Evolutionary conservation across 2,113 vertebrate species (phyloP), one percentile per base, ranked within the genome.

Genomic region (Mugil cephalus): DNA sequence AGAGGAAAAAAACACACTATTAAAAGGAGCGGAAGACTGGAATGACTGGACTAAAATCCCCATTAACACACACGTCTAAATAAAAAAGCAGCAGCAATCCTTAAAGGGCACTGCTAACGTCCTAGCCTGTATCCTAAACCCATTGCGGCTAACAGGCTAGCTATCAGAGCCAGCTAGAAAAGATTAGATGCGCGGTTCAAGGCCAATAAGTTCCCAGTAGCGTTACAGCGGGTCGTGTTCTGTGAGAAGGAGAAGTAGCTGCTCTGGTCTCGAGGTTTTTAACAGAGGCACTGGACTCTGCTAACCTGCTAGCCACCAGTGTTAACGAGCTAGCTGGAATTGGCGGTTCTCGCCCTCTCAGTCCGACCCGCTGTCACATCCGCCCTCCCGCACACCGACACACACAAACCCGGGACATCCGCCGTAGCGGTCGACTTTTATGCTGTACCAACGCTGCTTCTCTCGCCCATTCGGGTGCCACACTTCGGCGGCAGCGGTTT

Each of bases 271-370:
- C 1, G 12, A 12, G 2, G 30, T 8, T 36, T 56, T 60, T 48
- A 53, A 52, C 51, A 46, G 30, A 24, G 38, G 45, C 24, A 17
- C 18, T 13, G 30, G 55, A 12, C 52, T 21, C 47, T 51, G 63
- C 66, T 75, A 75, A 30, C 55, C 48, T 30, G 64, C 17, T 71
- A 86, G 70, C 77, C 42, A 11, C 14, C 17, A 59, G 56, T 39
- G 46, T 12, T 43, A 48, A 17, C 18, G n/a, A 47, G 79, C 65
- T 83, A 88, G 76, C 79, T 10, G 42, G 66, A 90, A 79, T 86
- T 89, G 85, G 87, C 87, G 85, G 83, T 86, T 86, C 66, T 69
- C 85, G 67, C 72, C 66, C 59, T 60, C 74, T 58, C 70, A 8
- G 46, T 47, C 36, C 38, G n/a, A 5, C 63, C n/a, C 4, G 62